phyloP scores from a whole-genome alignment of 1,140 invertebrate genomes.

The Olivierus martensii region DNA sequence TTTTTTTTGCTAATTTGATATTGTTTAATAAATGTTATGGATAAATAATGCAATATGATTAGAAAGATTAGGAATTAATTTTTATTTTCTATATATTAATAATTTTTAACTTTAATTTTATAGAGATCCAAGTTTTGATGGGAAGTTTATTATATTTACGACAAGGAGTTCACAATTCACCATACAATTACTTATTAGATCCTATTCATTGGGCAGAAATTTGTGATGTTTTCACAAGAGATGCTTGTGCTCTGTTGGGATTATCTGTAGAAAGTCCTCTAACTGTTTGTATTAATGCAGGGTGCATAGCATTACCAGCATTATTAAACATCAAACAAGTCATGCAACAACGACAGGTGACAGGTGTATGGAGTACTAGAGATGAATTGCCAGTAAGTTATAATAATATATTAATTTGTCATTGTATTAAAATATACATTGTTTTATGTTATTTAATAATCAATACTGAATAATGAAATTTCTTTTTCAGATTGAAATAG shows the following conservation, averaged over 20 bases:
- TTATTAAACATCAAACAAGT: slow-evolving; percentile 88
- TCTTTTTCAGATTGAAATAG: slow-evolving; percentile 67
- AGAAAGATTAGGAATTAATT: too few species aligned
- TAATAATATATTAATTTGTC: too few species aligned
- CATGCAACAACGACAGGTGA: slow-evolving; percentile 88
- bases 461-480: too few species aligned
- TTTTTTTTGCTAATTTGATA: too few species aligned
- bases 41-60: too few species aligned
- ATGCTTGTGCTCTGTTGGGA: slow-evolving; percentile 80
- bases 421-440: too few species aligned
- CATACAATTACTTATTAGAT: slow-evolving; percentile 63
- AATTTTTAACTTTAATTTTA: too few species aligned
- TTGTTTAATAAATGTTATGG: too few species aligned
- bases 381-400: slow-evolving; percentile 82
- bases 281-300: slow-evolving; percentile 68
- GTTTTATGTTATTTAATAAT: too few species aligned
- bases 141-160: slow-evolving; percentile 68
- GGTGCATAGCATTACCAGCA: slow-evolving; percentile 82
- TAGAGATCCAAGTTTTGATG: slow-evolving; percentile 64
- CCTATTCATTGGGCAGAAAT: slow-evolving; percentile 67
- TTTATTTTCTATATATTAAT: too few species aligned
- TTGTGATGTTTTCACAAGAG: slow-evolving; percentile 79
- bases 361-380: slow-evolving; percentile 85
- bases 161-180: slow-evolving; percentile 61
- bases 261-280: slow-evolving; percentile 74